These are phyloP conservation scores for Periplaneta americana DNA, from an alignment of 1,140 invertebrate species.

Conservation along the genomic window DNA sequence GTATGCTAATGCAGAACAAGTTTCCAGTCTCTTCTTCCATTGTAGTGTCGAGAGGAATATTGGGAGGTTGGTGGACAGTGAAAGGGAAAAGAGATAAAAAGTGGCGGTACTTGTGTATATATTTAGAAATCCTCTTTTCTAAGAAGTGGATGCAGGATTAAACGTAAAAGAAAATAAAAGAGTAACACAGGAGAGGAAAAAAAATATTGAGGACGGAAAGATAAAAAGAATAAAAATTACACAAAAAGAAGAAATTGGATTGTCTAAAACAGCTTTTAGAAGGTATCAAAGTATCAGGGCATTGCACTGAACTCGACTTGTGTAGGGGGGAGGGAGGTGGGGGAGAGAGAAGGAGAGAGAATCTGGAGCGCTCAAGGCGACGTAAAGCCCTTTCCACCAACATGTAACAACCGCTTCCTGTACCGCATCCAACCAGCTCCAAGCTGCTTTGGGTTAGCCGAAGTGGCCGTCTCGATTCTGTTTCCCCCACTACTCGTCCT, in stretches of 20 bases:
- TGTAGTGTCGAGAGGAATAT: background rate
- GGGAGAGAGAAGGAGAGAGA: background rate
- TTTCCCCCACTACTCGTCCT: background rate
- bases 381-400: no score
- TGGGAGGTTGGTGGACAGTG: background rate
- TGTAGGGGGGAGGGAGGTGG: background rate
- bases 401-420: background rate
- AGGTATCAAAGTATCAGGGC: background rate
- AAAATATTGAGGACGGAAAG: background rate
- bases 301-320: background rate
- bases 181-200: background rate
- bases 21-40: background rate
- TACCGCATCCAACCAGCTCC: background rate
- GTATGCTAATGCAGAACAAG: background rate
- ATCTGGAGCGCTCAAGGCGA: background rate
- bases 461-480: background rate
- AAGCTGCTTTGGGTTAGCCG: background rate
- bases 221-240: background rate
- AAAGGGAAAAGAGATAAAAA: background rate
- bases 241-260: background rate
- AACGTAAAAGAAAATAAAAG: background rate
- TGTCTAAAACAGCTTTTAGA: background rate
- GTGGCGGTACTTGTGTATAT: background rate
- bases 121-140: background rate
- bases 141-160: background rate